Evolutionary conservation across 2,797 vertebrate species (phyloP).

Genomic region (Sandelia bainsii): DNA sequence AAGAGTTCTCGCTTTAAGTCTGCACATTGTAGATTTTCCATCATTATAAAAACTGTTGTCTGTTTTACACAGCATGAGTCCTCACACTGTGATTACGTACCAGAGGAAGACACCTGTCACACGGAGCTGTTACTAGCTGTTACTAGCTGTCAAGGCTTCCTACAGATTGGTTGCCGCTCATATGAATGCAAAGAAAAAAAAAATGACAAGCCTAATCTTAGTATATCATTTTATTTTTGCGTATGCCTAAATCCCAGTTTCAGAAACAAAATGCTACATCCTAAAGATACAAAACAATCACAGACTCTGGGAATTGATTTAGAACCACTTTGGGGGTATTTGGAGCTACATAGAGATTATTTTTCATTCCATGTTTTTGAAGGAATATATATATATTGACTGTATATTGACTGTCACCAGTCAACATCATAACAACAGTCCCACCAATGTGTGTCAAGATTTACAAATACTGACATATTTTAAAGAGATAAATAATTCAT

Average conservation of each 20-base stretch:
- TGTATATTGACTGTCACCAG: too few species aligned
- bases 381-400: conserved; percentile 8
- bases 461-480: conserved; percentile 48
- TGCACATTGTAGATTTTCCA: conserved; percentile 63
- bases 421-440: too few species aligned
- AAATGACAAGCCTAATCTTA: conserved; percentile 65
- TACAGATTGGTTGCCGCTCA: conserved; percentile 68
- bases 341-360: conserved; percentile 8
- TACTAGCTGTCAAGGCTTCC: conserved; percentile 70
- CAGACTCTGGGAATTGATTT: conserved; percentile 10
- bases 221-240: conserved; percentile 50
- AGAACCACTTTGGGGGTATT: conserved; percentile 18
- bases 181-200: conserved; percentile 40
- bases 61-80: conserved; percentile 72
- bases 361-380: conserved; percentile 19
- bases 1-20: conserved; percentile 56
- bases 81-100: conserved; percentile 73
- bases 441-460: conserved; percentile 52
- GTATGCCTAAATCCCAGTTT: conserved; percentile 47
- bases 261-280: conserved; percentile 55
- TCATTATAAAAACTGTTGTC: conserved; percentile 76
- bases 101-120: conserved; percentile 72
- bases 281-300: conserved; percentile 28
- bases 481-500: conserved; percentile 18
- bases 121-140: conserved; percentile 67